Conservation (phyloP, 2,797 vertebrate species). For the Sebastes variabilis region DNA sequence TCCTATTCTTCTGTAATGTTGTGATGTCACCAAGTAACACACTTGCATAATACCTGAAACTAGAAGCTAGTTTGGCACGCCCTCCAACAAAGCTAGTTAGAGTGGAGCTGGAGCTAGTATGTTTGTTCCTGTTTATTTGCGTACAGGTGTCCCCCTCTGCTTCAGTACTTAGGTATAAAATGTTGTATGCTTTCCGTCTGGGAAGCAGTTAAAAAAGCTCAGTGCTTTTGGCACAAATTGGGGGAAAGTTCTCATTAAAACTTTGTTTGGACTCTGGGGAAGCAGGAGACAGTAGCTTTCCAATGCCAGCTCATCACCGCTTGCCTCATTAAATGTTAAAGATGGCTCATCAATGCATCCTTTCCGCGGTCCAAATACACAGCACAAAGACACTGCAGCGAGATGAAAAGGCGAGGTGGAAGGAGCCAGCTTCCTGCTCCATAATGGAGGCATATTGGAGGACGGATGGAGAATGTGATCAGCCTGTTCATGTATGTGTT, state of each 20-base stretch:
- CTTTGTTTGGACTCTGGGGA: constrained; percentile 72
- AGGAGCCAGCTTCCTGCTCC: constrained; percentile 43
- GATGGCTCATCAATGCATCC: constrained; percentile 73
- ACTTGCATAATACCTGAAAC: too few species aligned
- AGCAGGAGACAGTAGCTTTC: constrained; percentile 64
- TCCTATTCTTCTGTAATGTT: too few species aligned
- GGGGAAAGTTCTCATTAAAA: constrained; percentile 80
- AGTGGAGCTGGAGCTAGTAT: not conserved
- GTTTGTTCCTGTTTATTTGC: constrained; percentile 7
- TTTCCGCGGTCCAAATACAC: constrained; percentile 56
- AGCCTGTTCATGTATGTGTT: constrained; percentile 44
- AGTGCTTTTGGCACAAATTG: constrained; percentile 68
- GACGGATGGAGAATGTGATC: constrained; percentile 53
- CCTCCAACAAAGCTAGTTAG: too few species aligned
- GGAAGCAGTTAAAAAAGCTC: constrained; percentile 70
- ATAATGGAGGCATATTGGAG: constrained; percentile 61
- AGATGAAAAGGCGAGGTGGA: constrained; percentile 67
- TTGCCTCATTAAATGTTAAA: constrained; percentile 81
- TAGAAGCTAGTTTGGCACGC: too few species aligned
- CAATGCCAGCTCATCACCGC: constrained; percentile 73
- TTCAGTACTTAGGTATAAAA: not conserved
- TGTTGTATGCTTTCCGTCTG: constrained; percentile 44
- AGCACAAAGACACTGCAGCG: constrained; percentile 58
- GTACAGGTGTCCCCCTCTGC: constrained; percentile 33
- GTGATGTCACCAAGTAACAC: too few species aligned